Base-by-base conservation (phyloP, 1,140 invertebrate genomes). In the Drosophila saltans region DNA sequence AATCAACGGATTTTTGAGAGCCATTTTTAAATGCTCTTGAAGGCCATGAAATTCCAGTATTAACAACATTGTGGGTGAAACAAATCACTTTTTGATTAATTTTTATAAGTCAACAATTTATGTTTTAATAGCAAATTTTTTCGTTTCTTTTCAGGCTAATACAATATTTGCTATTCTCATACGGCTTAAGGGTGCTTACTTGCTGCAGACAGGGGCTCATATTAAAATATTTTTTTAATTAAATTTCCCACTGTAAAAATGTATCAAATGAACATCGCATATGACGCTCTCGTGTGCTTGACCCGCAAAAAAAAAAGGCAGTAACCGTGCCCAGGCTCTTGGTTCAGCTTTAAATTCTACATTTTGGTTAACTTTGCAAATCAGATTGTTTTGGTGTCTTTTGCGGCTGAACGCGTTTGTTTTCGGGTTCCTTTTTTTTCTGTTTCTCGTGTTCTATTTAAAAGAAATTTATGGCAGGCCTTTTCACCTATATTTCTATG, bases 341-440 rank as follows among this genome's bases (percentile, higher is more conserved):
- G 6, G 11, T 58, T 56, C 48, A 61, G 74, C 16, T 61, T 61
- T 43, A 40, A 43, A 21, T 39, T 57, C 57, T 36, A 36, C 6
- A 36, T 36, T 67, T 60, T 66, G 74, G 72, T 40, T 63, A 26
- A 63, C 39, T 69, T 76, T 48, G 68, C 56, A 72, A 81, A 69
- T 78, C 68, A 79, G 74, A 78, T 78, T 73, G 16, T n/a, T 81
- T 81, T 82, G 62, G 62, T 69, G 68, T 62, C 60, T 70, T 74
- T 70, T 71, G 67, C 81, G 69, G 65, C 68, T 73, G 70, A 81
- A 78, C 78, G 81, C 81, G 63, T 78, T 11, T 59, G 66, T 61
- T 82, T 52, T 52, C 3, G 7, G 5, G 1, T 52, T 24, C 21
- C 21, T 52, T 24, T 24, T 26, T 52, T 6, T 24, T 21, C 2